A percentile compares a stretch with the other conserved stretches of the same genome.
Evolutionary conservation across 1,140 invertebrate species (phyloP).

Genomic region (Rhynchophorus ferrugineus): DNA sequence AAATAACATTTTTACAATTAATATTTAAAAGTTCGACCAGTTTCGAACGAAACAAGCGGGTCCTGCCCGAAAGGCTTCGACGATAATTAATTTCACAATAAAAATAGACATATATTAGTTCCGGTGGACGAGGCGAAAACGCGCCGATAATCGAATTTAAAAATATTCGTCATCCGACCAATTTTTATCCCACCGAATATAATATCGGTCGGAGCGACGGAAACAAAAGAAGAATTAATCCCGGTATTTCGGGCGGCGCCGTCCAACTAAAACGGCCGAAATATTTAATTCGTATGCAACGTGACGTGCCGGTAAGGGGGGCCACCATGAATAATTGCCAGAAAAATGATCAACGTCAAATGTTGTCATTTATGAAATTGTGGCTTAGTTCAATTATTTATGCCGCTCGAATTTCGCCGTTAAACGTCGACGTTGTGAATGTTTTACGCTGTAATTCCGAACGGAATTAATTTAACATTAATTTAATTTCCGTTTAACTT

Average conservation of each 20-base stretch:
- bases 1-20: too few species aligned
- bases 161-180: too few species aligned
- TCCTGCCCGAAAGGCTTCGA: too few species aligned
- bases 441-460: constrained; percentile 23
- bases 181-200: too few species aligned
- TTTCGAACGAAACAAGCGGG: too few species aligned
- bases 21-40: too few species aligned
- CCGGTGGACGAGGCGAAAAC: too few species aligned
- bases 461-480: constrained; percentile 23
- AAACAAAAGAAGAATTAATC: constrained; percentile 14
- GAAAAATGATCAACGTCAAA: constrained; percentile 23
- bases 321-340: constrained; percentile 24
- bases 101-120: too few species aligned
- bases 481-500: constrained; percentile 15
- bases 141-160: too few species aligned
- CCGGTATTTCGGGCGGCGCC: constrained; percentile 7
- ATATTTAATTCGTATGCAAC: constrained; percentile 15
- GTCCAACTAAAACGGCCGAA: constrained; percentile 8
- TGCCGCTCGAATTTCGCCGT: constrained; percentile 24
- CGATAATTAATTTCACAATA: too few species aligned
- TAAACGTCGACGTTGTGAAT: constrained; percentile 23
- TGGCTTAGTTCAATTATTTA: constrained; percentile 27
- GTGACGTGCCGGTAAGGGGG: constrained; percentile 11
- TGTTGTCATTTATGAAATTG: constrained; percentile 29
- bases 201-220: too few species aligned